Evolutionary conservation across 2,888 invertebrate genomes (phyloP).

Genomic region (Iphiclides podalirius): DNA sequence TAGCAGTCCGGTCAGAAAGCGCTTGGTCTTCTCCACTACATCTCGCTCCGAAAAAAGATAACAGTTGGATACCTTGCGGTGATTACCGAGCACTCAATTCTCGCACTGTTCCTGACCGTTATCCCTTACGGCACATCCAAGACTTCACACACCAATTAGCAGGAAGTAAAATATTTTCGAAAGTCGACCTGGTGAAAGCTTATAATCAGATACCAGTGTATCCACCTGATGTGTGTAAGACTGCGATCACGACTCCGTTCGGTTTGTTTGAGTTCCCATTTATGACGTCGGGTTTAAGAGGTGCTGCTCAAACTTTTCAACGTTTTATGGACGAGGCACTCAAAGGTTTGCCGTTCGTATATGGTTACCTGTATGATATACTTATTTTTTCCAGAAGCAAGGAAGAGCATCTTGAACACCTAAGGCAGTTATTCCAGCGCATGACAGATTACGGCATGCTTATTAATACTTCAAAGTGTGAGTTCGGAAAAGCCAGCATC

Average conservation of each 20-base stretch:
- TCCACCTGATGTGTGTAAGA: too few species aligned
- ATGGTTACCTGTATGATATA: too few species aligned
- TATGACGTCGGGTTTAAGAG: too few species aligned
- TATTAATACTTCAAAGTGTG: not conserved
- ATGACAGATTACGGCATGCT: not conserved
- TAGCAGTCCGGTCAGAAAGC: conserved; percentile 25
- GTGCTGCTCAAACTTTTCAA: too few species aligned
- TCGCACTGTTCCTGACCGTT: not conserved
- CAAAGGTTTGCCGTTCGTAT: too few species aligned
- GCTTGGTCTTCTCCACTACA: conserved; percentile 31
- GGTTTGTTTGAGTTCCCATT: too few species aligned
- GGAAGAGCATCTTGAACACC: too few species aligned
- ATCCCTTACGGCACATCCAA: not conserved
- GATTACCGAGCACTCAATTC: conserved; percentile 20
- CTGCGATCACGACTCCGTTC: too few species aligned
- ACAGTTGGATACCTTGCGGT: conserved; percentile 29
- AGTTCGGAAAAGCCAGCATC: not conserved
- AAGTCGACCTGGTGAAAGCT: not conserved
- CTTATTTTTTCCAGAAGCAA: too few species aligned
- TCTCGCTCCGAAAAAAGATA: conserved; percentile 35
- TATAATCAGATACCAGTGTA: too few species aligned
- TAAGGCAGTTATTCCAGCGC: too few species aligned
- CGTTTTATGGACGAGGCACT: too few species aligned
- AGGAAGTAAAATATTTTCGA: conserved; percentile 8
- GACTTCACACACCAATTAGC: conserved; percentile 26